Evolutionary conservation across 2,797 vertebrate genomes (phyloP).

Genomic region (Centroberyx gerrardi): DNA sequence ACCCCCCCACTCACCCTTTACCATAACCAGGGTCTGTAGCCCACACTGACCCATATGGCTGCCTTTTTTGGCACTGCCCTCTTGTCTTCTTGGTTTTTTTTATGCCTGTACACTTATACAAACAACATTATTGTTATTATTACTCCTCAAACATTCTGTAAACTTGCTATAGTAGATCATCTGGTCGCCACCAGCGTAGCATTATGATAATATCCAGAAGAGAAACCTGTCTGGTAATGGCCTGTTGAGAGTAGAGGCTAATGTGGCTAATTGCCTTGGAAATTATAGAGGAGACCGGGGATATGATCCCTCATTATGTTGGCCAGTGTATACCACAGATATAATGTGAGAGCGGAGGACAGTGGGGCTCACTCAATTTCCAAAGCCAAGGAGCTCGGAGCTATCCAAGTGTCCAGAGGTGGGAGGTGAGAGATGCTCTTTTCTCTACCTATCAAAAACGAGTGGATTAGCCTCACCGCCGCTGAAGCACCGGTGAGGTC

Average conservation of each 20-base stretch:
- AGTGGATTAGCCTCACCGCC: conserved; percentile 49
- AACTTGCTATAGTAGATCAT: not conserved
- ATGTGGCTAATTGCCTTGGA: conserved; percentile 80
- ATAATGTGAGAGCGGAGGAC: conserved; percentile 21
- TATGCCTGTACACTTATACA: no score
- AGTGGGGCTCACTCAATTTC: conserved; percentile 39
- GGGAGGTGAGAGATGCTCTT: conserved; percentile 41
- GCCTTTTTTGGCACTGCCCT: no score
- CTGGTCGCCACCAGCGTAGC: conserved; percentile 32
- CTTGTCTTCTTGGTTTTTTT: no score
- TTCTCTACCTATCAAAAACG: conserved; percentile 52
- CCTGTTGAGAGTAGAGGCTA: conserved; percentile 70
- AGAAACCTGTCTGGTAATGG: conserved; percentile 58
- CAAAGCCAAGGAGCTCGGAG: conserved; percentile 39
- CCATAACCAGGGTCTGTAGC: no score
- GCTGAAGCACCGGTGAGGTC: conserved; percentile 13
- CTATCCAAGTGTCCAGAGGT: conserved; percentile 47
- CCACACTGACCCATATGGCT: no score
- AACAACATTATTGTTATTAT: no score
- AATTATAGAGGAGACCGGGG: conserved; percentile 69
- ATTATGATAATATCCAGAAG: conserved; percentile 44
- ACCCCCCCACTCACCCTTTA: no score
- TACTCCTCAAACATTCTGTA: not conserved
- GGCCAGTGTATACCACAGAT: conserved; percentile 51
- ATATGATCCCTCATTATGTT: conserved; percentile 68